These are phyloP conservation scores for Bungarus multicinctus DNA, from an alignment of 2,113 vertebrate genomes.

Conservation along the genomic window DNA sequence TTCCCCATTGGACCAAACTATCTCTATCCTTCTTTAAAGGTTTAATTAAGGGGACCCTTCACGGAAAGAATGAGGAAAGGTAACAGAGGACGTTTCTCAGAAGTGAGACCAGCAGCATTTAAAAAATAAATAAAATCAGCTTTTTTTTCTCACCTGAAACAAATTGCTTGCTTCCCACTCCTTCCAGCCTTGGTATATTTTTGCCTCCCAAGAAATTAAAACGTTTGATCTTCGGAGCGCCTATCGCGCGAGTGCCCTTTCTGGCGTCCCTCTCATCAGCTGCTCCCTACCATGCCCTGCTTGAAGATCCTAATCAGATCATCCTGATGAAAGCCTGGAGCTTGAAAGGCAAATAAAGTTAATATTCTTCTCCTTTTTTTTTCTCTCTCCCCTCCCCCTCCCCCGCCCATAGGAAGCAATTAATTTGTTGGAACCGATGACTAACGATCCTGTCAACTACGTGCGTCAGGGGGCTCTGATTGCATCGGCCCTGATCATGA, in stretches of 20 bases:
- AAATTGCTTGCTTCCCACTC: neutral
- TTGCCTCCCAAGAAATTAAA: neutral
- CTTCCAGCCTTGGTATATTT: neutral
- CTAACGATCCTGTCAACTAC: constrained; percentile 97
- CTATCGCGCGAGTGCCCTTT: neutral
- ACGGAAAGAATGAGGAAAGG: no score
- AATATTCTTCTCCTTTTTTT: constrained; percentile 1
- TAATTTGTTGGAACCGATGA: constrained; percentile 97
- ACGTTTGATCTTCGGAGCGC: neutral
- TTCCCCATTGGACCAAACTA: no score
- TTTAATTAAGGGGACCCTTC: neutral
- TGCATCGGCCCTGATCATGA: constrained; percentile 96
- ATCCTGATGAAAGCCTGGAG: constrained; percentile 21
- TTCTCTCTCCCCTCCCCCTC: neutral
- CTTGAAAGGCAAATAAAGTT: constrained; percentile 25
- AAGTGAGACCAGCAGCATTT: neutral
- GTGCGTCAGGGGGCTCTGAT: constrained; percentile 97
- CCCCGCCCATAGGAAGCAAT: constrained; percentile 95
- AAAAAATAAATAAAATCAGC: no score
- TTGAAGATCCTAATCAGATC: constrained; percentile 20
- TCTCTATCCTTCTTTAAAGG: no score
- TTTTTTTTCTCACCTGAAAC: neutral
- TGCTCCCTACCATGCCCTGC: neutral
- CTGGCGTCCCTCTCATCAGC: neutral
- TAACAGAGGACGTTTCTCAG: no score